Evolutionary conservation across 2,113 vertebrate genomes (phyloP), one percentile per base, ranked within the genome.

Genomic region (Trichomycterus rosablanca): DNA sequence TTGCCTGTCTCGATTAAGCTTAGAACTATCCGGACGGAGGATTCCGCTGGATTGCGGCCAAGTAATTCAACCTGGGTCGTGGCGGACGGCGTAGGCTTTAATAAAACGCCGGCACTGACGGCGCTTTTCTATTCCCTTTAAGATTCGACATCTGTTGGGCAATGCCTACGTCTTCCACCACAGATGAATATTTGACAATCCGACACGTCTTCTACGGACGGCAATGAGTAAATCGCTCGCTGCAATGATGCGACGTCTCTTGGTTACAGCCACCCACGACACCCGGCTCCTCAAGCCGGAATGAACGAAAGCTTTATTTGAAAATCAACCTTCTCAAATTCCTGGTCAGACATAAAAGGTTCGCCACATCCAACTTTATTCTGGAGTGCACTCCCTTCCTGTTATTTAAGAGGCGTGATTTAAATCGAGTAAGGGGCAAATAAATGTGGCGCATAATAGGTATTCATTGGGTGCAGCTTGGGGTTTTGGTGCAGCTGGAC

Each of bases 311-410:
- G 15, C 30, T 64, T 35, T n/a, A 59, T 66, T 44, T 66, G 53
- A 44, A 69, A 80, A 80, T 74, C 57, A 70, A 50, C 55, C 67
- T 56, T 46, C 63, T 45, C 53, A n/a, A 71, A 60, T 65, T 65
- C 77, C 74, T 62, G 72, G 78, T 73, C 26, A 60, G 70, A 66
- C 72, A 75, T 70, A 59, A 78, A 78, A 67, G 55, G 46, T 75
- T 35, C 44, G 70, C 78, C 81, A 75, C 84, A 81, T 81, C 76
- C 81, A 77, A 64, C 74, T 79, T 76, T 79, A 78, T 82, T 84
- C 82, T 79, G 49, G 69, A 78, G 77, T 68, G 70, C 67, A 80
- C 80, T 81, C 84, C 80, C 81, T 87, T 85, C 81, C 83, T 86
- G 81, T 84, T 84, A 75, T 84, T 78, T 76, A 65, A 76, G 71